These are phyloP conservation scores for Poeciliopsis paucimaculata DNA, from an alignment of 2,797 vertebrate species.

Conservation along the genomic window DNA sequence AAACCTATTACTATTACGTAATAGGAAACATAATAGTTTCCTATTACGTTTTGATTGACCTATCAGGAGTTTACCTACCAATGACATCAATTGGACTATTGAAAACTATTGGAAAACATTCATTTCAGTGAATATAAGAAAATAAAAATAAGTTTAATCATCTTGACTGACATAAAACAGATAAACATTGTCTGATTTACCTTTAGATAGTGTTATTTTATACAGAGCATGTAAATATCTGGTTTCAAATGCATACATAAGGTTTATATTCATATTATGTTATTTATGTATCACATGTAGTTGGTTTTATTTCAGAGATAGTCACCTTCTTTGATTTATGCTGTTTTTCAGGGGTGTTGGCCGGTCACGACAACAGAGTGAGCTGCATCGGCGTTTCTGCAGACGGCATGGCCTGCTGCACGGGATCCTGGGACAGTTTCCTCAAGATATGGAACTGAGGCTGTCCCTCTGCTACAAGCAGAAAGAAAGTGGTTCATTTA, in stretches of 20 bases:
- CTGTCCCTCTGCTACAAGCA: slow-evolving; percentile 24
- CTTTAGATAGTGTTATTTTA: neutral
- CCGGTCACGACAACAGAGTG: slow-evolving; percentile 97
- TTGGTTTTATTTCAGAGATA: neutral
- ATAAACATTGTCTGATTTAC: neutral
- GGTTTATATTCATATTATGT: no score
- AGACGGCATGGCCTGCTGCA: slow-evolving; percentile 95
- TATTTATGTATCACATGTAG: no score
- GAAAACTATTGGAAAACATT: neutral
- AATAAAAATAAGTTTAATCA: neutral
- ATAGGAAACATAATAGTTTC: no score
- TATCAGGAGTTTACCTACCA: neutral
- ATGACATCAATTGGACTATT: neutral
- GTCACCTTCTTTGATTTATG: neutral
- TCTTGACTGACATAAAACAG: neutral
- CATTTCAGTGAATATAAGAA: neutral
- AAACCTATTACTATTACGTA: no score
- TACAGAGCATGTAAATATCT: neutral
- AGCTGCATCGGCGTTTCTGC: slow-evolving; percentile 94
- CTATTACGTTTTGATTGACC: neutral
- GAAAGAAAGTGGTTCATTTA: slow-evolving; percentile 38
- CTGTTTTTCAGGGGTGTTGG: slow-evolving; percentile 86
- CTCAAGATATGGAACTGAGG: slow-evolving; percentile 96
- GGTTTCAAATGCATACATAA: neutral
- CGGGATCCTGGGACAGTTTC: slow-evolving; percentile 99